Conservation (phyloP, 2,797 vertebrate genomes). For the Diplodus puntazzo region DNA sequence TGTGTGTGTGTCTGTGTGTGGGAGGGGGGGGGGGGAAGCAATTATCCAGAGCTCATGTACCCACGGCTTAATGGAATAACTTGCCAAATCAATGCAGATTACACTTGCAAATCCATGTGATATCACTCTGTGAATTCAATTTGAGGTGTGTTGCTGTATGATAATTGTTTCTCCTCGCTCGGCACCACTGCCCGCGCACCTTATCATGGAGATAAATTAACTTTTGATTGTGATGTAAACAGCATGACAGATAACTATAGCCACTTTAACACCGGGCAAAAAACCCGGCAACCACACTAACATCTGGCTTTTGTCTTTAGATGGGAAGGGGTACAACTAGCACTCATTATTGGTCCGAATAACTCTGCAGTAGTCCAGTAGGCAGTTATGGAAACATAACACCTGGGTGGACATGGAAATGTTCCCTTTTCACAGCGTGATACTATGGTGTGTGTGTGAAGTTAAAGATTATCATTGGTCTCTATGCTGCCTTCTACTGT, state of each 20-base stretch:
- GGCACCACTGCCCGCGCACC: not conserved
- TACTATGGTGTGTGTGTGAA: no score
- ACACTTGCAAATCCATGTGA: constrained; percentile 54
- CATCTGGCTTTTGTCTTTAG: no score
- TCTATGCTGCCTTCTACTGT: no score
- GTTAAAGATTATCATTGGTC: no score
- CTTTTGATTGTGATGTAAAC: not conserved
- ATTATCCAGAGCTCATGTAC: constrained; percentile 52
- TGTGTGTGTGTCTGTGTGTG: constrained; percentile 9
- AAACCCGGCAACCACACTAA: no score
- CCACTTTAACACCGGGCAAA: no score
- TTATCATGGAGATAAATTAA: constrained; percentile 2
- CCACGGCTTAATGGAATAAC: constrained; percentile 58
- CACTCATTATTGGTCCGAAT: no score
- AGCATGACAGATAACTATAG: not conserved
- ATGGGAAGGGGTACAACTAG: no score
- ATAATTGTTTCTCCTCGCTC: constrained; percentile 26
- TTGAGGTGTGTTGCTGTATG: constrained; percentile 37
- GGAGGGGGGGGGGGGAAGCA: constrained; percentile 36
- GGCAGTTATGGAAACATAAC: no score
- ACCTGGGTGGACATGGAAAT: no score
- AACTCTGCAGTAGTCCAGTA: no score
- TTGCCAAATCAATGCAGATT: constrained; percentile 60
- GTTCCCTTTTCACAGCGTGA: no score
- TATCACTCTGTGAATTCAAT: constrained; percentile 55